Conservation (phyloP, 1,140 invertebrate genomes). For the Ostrea edulis region DNA sequence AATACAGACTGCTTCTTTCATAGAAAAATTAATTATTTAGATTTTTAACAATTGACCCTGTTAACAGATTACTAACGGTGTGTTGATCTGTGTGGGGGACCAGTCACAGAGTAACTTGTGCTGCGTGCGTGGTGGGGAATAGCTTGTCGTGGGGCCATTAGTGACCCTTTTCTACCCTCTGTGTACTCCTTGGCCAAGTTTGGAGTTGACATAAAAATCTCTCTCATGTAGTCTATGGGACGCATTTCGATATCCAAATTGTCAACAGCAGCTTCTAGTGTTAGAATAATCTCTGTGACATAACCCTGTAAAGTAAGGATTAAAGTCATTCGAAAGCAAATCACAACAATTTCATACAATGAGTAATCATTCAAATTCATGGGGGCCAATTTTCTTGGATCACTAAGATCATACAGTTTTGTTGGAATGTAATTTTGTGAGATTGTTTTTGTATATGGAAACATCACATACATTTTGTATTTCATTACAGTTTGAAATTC, state of each 20-base stretch:
- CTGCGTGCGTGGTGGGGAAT: conserved; percentile 83
- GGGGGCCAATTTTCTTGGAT: too few species aligned
- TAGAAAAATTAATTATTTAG: background rate
- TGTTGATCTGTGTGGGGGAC: conserved; percentile 62
- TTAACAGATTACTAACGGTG: conserved; percentile 56
- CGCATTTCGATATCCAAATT: conserved; percentile 81
- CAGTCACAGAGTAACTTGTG: conserved; percentile 93
- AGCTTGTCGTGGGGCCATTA: conserved; percentile 69
- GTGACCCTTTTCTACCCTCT: conserved; percentile 69
- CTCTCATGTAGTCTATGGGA: conserved; percentile 80
- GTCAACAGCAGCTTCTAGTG: conserved; percentile 96
- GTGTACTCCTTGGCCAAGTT: conserved; percentile 91
- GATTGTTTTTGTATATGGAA: background rate
- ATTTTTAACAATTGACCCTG: background rate
- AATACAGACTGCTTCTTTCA: background rate
- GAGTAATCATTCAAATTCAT: background rate
- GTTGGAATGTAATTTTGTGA: background rate
- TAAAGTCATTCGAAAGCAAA: background rate
- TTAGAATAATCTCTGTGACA: conserved; percentile 97
- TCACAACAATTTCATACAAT: background rate
- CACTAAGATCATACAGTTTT: too few species aligned
- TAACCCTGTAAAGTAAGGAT: conserved; percentile 84
- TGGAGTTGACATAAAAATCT: conserved; percentile 97
- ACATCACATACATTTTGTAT: too few species aligned
- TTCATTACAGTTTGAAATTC: too few species aligned